Conservation (phyloP, 2,797 vertebrate genomes). For the Xerus rutilus region DNA sequence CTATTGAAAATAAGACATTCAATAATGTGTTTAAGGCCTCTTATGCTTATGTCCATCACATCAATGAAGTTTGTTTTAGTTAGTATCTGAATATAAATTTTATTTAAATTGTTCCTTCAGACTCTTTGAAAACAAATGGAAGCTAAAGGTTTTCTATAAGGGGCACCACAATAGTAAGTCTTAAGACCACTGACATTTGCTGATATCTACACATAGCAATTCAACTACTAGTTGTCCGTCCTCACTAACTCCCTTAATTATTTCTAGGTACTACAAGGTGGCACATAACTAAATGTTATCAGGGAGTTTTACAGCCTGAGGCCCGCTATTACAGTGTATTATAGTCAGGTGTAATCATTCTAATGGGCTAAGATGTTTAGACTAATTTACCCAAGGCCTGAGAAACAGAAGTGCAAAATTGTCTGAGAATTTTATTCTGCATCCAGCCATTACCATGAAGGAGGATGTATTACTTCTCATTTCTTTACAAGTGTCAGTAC, state of each 20-base stretch:
- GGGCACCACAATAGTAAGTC: background rate
- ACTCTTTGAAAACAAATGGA: background rate
- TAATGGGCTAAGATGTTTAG: constrained; percentile 62
- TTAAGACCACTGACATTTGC: background rate
- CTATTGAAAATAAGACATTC: background rate
- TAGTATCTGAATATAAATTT: background rate
- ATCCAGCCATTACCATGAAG: constrained; percentile 50
- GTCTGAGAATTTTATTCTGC: constrained; percentile 54
- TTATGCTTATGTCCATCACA: background rate
- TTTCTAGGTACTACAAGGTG: constrained; percentile 40
- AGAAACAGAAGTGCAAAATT: constrained; percentile 36
- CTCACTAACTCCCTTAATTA: constrained; percentile 23
- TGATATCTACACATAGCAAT: background rate
- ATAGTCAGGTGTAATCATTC: constrained; percentile 34
- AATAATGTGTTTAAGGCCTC: background rate
- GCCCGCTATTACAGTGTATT: constrained; percentile 48
- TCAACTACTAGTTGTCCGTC: background rate
- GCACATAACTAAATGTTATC: constrained; percentile 51
- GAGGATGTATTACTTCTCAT: background rate
- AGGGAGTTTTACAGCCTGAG: constrained; percentile 11
- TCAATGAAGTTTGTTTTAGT: background rate
- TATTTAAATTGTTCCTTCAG: background rate
- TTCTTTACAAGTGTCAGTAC: constrained; percentile 49
- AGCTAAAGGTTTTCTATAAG: background rate
- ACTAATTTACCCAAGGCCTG: constrained; percentile 55